phyloP scores from a whole-genome alignment of 2,113 vertebrate genomes.

The Dicentrarchus labrax region DNA sequence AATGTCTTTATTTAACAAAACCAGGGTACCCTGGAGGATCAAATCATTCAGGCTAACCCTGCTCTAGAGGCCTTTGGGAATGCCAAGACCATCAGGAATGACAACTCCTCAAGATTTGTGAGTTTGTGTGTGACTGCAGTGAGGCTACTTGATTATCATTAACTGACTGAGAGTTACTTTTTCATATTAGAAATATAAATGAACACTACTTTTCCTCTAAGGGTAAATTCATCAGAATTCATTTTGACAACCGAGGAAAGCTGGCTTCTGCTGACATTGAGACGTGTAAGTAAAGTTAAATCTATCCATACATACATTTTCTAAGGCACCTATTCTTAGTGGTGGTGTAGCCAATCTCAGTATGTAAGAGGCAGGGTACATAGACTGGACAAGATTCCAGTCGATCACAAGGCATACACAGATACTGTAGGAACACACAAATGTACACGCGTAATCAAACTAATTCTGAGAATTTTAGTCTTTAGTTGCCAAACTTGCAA shows the following conservation, averaged over 20 bases:
- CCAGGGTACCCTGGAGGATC: constrained; percentile 89
- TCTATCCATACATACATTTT: too few species aligned
- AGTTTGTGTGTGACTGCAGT: background rate
- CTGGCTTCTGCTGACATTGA: constrained; percentile 91
- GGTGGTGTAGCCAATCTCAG: background rate
- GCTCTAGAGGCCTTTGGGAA: constrained; percentile 90
- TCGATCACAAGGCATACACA: too few species aligned
- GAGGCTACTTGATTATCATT: background rate
- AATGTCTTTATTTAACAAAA: background rate
- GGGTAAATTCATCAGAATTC: constrained; percentile 94
- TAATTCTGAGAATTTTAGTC: too few species aligned
- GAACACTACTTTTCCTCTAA: constrained; percentile 40
- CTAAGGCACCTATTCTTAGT: background rate
- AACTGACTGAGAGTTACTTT: too few species aligned
- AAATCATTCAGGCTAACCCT: constrained; percentile 89
- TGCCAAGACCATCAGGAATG: constrained; percentile 87
- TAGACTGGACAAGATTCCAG: background rate
- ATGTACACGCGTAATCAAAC: too few species aligned
- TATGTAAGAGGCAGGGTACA: too few species aligned
- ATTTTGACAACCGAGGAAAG: constrained; percentile 91
- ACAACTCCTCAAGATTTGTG: constrained; percentile 24
- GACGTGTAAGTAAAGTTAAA: constrained; percentile 86
- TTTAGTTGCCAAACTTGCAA: too few species aligned
- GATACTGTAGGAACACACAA: too few species aligned
- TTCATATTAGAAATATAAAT: background rate